A percentile compares a stretch with the other conserved stretches of the same genome.
These are phyloP conservation scores for Orycteropus afer DNA, from an alignment of 2,113 vertebrate genomes.

Conservation along the genomic window DNA sequence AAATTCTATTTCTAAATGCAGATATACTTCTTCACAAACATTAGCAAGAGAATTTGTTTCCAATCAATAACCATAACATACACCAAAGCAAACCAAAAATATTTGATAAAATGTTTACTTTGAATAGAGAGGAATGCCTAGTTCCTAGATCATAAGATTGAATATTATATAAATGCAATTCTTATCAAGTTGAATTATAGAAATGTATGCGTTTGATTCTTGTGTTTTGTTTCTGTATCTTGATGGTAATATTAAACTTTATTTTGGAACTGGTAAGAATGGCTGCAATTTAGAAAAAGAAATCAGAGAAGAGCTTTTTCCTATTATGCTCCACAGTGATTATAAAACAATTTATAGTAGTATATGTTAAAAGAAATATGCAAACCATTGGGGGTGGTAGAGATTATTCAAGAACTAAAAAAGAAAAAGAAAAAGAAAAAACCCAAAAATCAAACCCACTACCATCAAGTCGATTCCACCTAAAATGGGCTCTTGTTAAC, in stretches of 20 bases:
- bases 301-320: background rate
- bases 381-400: background rate
- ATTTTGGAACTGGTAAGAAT: background rate
- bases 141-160: background rate
- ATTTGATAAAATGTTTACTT: background rate
- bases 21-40: background rate
- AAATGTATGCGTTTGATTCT: background rate
- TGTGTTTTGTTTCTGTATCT: conserved; percentile 17
- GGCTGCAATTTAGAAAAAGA: background rate
- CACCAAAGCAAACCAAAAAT: background rate
- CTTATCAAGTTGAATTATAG: background rate
- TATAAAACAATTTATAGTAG: background rate
- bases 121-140: background rate
- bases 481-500: too few species aligned
- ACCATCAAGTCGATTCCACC: too few species aligned
- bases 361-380: background rate
- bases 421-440: too few species aligned
- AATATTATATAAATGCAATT: background rate
- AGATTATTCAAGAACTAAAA: background rate
- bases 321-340: background rate
- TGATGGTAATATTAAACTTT: background rate
- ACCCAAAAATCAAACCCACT: too few species aligned
- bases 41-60: background rate
- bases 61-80: background rate
- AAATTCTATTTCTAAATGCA: conserved; percentile 15